Evolutionary conservation across 2,113 vertebrate genomes (phyloP), one percentile per base, ranked within the genome.

Genomic region (Lanius collurio): DNA sequence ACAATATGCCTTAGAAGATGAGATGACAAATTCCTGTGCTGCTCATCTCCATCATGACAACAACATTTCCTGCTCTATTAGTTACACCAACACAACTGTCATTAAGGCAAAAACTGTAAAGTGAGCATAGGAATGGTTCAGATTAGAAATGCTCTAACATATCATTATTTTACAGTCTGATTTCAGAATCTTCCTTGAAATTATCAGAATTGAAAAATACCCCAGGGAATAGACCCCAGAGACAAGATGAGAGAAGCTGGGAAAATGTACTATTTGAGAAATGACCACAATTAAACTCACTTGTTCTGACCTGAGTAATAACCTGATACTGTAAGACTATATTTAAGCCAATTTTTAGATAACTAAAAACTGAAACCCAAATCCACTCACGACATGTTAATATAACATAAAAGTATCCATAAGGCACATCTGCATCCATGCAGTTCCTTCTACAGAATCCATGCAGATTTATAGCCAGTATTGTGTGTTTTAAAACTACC

Each of bases 11-110:
- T 73, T 11, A 63, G 71, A 41, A 92, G 82, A 5, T 69, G 63
- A 83, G 42, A 65, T 44, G 85, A 86, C 92, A 95, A 92, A 90
- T 63, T 94, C 75, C 65, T 76, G 65, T 3, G 0, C 74, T 74
- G 55, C 68, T 90, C 79, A 69, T 76, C 90, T 86, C 88, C 63
- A 80, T 65, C 85, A 50, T 13, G 75, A 76, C 94, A 94, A 57
- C 56, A 88, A 53, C 59, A 70, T 80, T 92, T 85, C 41, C 79
- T 88, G 88, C 88, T 94, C 86, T 64, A 90, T 88, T 95, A 92
- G 71, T 92, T 88, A 88, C 0, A 1, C 76, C 90, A 86, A 63
- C 77, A 91, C 56, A 92, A 62, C 64, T 92, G 84, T 83, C 68
- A 77, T 7, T 7, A 87, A 88, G 52, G 67, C 35, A 86, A 90